phyloP scores from a whole-genome alignment of 92 coral and sea anemone genomes.

The Parazoanthus atlanticus region DNA sequence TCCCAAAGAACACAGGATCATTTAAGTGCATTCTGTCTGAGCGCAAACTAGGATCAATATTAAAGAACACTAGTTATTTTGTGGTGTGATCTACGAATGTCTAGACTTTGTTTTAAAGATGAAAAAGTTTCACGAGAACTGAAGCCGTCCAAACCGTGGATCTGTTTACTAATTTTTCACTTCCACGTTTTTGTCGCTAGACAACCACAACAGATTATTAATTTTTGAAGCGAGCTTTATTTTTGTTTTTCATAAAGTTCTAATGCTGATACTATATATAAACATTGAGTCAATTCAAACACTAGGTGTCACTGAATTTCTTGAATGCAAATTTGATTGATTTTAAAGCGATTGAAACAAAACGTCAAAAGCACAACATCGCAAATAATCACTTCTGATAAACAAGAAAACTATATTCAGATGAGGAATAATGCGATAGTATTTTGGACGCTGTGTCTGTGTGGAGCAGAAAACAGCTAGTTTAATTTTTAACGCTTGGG shows the following conservation, averaged over 20 bases:
- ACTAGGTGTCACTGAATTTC: constrained; percentile 9
- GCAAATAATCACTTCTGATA: neutral
- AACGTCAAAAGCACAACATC: neutral
- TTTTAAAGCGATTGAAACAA: neutral
- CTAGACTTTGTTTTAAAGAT: no score
- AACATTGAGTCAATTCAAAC: neutral
- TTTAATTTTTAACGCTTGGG: neutral
- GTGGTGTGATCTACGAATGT: neutral
- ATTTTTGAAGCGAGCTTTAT: neutral
- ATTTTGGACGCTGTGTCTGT: no score
- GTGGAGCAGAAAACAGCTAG: no score
- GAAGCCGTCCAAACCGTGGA: neutral
- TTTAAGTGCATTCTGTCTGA: neutral
- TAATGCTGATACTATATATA: constrained; percentile 5
- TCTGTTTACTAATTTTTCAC: neutral
- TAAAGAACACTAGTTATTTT: neutral
- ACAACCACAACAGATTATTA: constrained; percentile 18
- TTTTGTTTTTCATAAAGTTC: neutral
- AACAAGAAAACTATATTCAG: neutral
- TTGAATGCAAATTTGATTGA: constrained; percentile 15
- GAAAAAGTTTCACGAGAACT: neutral
- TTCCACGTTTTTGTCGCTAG: constrained; percentile 17
- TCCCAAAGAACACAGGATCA: neutral
- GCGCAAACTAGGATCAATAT: neutral
- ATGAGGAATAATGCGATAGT: neutral